A percentile compares a stretch with the other conserved stretches of the same genome.
Conservation (phyloP, 2,113 vertebrate species). For the Varanus salvator region DNA sequence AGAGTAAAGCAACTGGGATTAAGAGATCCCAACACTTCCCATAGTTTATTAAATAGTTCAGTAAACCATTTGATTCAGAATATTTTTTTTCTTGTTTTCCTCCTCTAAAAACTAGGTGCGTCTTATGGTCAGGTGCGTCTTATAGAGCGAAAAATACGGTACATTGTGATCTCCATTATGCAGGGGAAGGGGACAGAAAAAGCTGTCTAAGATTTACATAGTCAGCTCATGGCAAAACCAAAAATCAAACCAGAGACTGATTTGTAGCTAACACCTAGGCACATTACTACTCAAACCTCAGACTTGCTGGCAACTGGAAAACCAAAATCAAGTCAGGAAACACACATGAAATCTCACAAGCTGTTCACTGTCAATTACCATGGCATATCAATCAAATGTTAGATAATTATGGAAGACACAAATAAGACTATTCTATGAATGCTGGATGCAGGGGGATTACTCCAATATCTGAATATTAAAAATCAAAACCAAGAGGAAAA, state of each 20-base stretch:
- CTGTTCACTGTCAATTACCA: not conserved
- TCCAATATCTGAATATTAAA: not conserved
- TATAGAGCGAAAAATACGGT: too few species aligned
- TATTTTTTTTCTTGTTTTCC: too few species aligned
- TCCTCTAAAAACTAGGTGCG: too few species aligned
- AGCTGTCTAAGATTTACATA: not conserved
- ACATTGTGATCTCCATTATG: not conserved
- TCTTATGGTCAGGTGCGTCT: too few species aligned
- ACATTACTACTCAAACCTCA: not conserved
- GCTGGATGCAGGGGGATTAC: not conserved
- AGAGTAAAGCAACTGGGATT: too few species aligned
- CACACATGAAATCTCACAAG: not conserved
- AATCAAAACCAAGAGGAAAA: not conserved
- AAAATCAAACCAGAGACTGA: not conserved
- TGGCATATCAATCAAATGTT: not conserved
- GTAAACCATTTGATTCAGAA: too few species aligned
- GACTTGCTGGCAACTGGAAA: not conserved
- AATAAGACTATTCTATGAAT: not conserved
- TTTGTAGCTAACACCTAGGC: not conserved
- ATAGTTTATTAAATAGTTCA: too few species aligned
- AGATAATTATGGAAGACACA: not conserved
- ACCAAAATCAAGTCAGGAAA: not conserved
- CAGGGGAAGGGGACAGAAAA: not conserved
- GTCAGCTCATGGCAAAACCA: not conserved
- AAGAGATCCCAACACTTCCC: too few species aligned